phyloP scores from a whole-genome alignment of 2,113 vertebrate genomes.

The Cynoglossus semilaevis region DNA sequence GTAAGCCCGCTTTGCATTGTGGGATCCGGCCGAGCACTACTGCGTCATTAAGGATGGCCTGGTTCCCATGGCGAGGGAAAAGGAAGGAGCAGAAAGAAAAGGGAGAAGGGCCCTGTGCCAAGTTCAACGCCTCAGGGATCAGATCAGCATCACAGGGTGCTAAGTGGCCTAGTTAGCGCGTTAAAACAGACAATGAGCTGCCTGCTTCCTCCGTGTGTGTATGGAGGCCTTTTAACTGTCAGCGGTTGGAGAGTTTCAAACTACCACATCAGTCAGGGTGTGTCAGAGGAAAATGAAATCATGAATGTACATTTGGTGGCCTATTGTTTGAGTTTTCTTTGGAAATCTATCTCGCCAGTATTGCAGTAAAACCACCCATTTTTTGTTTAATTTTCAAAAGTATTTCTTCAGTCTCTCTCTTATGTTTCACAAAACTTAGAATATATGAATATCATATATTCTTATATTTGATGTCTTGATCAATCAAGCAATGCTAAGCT shows the following conservation, averaged over 20 bases:
- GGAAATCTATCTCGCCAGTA: too few species aligned
- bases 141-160: constrained; percentile 73
- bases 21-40: constrained; percentile 69
- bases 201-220: constrained; percentile 65
- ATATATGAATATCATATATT: too few species aligned
- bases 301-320: constrained; percentile 2
- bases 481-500: constrained; percentile 13
- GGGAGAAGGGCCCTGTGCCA: constrained; percentile 70
- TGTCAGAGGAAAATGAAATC: constrained; percentile 15
- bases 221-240: constrained; percentile 74
- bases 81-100: constrained; percentile 65
- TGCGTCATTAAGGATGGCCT: constrained; percentile 75
- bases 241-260: constrained; percentile 28
- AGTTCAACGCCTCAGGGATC: constrained; percentile 73
- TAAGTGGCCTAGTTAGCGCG: constrained; percentile 78
- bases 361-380: too few species aligned
- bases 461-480: constrained; percentile 8
- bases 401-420: too few species aligned
- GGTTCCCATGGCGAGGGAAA: constrained; percentile 75
- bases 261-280: constrained; percentile 46
- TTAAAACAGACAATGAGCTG: constrained; percentile 73
- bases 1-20: constrained; percentile 73
- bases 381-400: too few species aligned
- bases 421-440: too few species aligned
- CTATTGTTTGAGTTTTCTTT: constrained; percentile 14